These are phyloP conservation scores for Pseudomyrmex gracilis DNA, from an alignment of 1,140 invertebrate genomes.

Conservation along the genomic window DNA sequence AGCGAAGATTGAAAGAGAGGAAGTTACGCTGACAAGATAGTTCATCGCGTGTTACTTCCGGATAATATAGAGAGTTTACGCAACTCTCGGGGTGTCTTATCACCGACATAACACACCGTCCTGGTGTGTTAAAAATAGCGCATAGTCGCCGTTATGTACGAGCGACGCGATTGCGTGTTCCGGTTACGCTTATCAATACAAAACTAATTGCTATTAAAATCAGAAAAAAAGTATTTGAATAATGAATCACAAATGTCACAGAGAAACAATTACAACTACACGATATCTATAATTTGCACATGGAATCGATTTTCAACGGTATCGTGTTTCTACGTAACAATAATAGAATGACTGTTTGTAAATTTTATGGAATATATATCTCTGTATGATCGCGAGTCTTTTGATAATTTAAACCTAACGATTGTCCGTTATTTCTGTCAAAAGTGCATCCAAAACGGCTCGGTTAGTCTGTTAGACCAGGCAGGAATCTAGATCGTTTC, in stretches of 20 bases:
- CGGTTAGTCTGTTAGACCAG: background rate
- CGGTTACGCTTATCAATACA: background rate
- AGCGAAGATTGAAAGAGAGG: slow-evolving; percentile 1
- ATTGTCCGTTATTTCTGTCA: background rate
- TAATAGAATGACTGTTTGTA: too few relatives aligned
- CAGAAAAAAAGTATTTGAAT: too few relatives aligned
- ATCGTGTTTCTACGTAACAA: background rate
- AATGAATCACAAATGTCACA: background rate
- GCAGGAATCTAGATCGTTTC: slow-evolving; percentile 19
- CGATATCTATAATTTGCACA: too few relatives aligned
- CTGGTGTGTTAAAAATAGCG: slow-evolving; percentile 17
- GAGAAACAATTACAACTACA: too few relatives aligned
- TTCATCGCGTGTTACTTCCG: slow-evolving; percentile 45
- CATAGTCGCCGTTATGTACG: background rate
- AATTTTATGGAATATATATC: too few relatives aligned
- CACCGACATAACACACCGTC: background rate
- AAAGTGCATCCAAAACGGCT: background rate
- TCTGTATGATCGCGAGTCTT: background rate
- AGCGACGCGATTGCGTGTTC: slow-evolving; percentile 13
- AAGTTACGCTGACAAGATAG: background rate
- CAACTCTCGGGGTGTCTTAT: slow-evolving; percentile 44
- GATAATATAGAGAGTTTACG: slow-evolving; percentile 53
- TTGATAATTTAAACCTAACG: background rate
- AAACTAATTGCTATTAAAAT: background rate
- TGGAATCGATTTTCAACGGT: too few relatives aligned